phyloP scores from a whole-genome alignment of 2,797 vertebrate genomes.

The Sciurus vulgaris region DNA sequence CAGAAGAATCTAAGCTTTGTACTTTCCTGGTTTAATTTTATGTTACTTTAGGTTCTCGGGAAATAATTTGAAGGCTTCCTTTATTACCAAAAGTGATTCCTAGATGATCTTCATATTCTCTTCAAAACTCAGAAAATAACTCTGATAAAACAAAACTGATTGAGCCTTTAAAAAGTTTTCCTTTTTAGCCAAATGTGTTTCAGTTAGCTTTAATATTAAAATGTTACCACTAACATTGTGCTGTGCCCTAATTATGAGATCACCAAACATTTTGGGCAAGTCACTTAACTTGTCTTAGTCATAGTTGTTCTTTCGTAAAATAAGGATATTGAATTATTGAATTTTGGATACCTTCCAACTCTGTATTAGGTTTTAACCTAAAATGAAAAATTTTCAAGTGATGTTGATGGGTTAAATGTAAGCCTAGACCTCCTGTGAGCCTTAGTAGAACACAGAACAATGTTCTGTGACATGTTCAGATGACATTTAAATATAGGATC shows the following conservation, averaged over 20 bases:
- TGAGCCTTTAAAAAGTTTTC: slow-evolving; percentile 71
- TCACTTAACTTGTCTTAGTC: slow-evolving; percentile 3
- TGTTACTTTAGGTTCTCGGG: slow-evolving; percentile 37
- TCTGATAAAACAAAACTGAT: slow-evolving; percentile 56
- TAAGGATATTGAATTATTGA: slow-evolving; percentile 14
- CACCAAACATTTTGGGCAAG: neutral
- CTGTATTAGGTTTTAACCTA: slow-evolving; percentile 8
- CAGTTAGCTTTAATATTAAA: slow-evolving; percentile 56
- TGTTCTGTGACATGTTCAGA: neutral
- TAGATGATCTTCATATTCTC: slow-evolving; percentile 52
- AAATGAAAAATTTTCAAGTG: slow-evolving; percentile 36
- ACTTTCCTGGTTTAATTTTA: slow-evolving; percentile 37
- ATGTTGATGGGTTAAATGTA: neutral
- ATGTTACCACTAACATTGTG: neutral
- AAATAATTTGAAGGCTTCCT: slow-evolving; percentile 59
- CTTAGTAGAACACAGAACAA: slow-evolving; percentile 16
- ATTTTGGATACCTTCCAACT: neutral
- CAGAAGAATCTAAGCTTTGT: slow-evolving; percentile 38
- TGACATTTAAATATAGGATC: slow-evolving; percentile 18
- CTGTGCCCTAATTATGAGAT: slow-evolving; percentile 2
- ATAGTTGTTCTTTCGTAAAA: slow-evolving; percentile 40
- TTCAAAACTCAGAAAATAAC: slow-evolving; percentile 60
- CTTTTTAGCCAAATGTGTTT: slow-evolving; percentile 62
- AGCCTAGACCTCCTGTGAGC: neutral
- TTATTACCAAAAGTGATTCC: slow-evolving; percentile 43